Conservation (phyloP, 2,113 vertebrate species). For the Protomyctophum bolini region DNA sequence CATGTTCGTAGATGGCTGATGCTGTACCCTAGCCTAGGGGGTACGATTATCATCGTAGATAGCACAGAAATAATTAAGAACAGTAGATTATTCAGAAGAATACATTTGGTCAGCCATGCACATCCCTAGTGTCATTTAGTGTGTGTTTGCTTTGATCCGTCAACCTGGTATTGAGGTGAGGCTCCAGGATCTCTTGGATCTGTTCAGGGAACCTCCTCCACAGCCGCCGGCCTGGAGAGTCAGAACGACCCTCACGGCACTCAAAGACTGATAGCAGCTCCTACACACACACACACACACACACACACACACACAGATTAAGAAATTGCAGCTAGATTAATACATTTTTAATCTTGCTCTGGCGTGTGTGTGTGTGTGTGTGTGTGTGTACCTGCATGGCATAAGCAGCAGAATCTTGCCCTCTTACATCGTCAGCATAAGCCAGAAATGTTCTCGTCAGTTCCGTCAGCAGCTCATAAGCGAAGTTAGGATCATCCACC, state of each 20-base stretch:
- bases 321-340: background rate
- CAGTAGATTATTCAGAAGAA: no score
- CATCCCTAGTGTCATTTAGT: no score
- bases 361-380: conserved; percentile 7
- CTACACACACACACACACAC: conserved; percentile 67
- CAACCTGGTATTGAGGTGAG: conserved; percentile 95
- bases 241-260: conserved; percentile 86
- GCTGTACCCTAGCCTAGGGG: no score
- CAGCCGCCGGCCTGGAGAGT: conserved; percentile 86
- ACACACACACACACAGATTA: background rate
- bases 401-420: conserved; percentile 96
- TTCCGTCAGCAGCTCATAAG: conserved; percentile 90
- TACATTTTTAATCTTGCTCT: no score
- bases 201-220: conserved; percentile 98
- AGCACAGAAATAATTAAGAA: no score
- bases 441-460: conserved; percentile 94
- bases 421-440: conserved; percentile 94
- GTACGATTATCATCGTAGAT: no score
- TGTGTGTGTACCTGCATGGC: conserved; percentile 88
- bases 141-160: background rate
- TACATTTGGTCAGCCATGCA: no score
- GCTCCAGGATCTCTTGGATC: conserved; percentile 95
- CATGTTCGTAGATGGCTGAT: no score
- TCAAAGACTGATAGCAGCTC: conserved; percentile 92
- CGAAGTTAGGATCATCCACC: conserved; percentile 93